Evolutionary conservation across 2,888 invertebrate genomes (phyloP).

Genomic region (Gymnoscelis rufifasciata): DNA sequence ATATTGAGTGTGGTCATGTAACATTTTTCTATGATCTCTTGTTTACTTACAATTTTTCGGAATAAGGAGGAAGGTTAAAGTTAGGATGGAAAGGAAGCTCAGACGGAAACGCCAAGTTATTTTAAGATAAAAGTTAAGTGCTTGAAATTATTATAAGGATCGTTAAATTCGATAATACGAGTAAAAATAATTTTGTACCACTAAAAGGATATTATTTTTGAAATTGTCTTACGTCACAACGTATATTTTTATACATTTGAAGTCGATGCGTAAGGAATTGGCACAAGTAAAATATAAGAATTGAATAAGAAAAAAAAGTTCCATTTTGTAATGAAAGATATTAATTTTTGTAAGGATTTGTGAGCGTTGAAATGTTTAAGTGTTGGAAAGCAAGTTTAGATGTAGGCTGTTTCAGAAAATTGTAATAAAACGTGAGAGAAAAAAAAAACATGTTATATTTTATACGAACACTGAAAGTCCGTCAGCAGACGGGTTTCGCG

Average conservation of each 20-base stretch:
- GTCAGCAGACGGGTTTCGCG: conserved; percentile 45
- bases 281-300: conserved; percentile 57
- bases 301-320: conserved; percentile 60
- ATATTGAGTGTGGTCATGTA: conserved; percentile 66
- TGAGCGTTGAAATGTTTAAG: conserved; percentile 75
- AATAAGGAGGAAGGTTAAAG: conserved; percentile 47
- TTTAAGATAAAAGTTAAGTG: conserved; percentile 65
- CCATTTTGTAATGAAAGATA: conserved; percentile 66
- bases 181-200: conserved; percentile 53
- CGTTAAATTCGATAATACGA: conserved; percentile 50
- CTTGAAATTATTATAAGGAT: conserved; percentile 61
- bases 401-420: conserved; percentile 77
- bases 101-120: conserved; percentile 70
- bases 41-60: conserved; percentile 75
- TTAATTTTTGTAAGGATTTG: conserved; percentile 64
- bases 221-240: conserved; percentile 56
- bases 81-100: conserved; percentile 51
- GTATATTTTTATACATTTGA: conserved; percentile 74
- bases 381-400: conserved; percentile 64
- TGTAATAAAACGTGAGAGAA: conserved; percentile 70
- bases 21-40: conserved; percentile 65
- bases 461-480: conserved; percentile 64
- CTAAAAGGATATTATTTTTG: conserved; percentile 62
- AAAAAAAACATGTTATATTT: conserved; percentile 73
- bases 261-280: conserved; percentile 74